Conservation (phyloP, 2,888 invertebrate species). For the Seladonia tumulorum region DNA sequence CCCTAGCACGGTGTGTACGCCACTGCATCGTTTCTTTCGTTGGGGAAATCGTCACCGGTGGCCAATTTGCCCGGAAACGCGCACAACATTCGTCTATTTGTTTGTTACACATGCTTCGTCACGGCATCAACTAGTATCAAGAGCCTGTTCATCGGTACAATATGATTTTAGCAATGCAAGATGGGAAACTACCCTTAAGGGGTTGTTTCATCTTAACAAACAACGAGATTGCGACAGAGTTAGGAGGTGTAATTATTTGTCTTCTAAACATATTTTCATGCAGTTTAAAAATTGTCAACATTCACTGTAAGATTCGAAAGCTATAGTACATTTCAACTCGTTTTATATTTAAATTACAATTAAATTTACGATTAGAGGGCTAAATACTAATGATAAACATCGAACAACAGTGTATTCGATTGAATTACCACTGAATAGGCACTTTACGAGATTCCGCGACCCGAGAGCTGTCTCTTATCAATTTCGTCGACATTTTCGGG, state of each 20-base stretch:
- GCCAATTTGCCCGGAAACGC: background rate
- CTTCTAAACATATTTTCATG: background rate
- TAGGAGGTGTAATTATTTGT: background rate
- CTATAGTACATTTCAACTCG: background rate
- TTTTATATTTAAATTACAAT: background rate
- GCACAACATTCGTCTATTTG: background rate
- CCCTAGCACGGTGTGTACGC: background rate
- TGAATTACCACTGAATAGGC: background rate
- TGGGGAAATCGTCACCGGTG: background rate
- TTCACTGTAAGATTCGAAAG: background rate
- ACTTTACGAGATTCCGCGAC: background rate
- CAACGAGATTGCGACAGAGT: too few species aligned
- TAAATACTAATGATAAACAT: background rate
- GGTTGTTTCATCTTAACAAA: background rate
- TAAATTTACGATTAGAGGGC: background rate
- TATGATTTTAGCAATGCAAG: background rate
- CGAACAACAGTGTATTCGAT: background rate
- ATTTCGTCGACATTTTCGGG: background rate
- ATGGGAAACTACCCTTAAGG: background rate
- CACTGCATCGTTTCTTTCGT: conserved; percentile 22
- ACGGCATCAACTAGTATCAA: background rate
- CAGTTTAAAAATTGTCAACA: background rate
- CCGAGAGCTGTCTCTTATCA: background rate
- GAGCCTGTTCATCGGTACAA: background rate
- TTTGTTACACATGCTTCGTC: background rate